Base-by-base conservation (phyloP, 2,797 vertebrate species). In the Mus spretus region DNA sequence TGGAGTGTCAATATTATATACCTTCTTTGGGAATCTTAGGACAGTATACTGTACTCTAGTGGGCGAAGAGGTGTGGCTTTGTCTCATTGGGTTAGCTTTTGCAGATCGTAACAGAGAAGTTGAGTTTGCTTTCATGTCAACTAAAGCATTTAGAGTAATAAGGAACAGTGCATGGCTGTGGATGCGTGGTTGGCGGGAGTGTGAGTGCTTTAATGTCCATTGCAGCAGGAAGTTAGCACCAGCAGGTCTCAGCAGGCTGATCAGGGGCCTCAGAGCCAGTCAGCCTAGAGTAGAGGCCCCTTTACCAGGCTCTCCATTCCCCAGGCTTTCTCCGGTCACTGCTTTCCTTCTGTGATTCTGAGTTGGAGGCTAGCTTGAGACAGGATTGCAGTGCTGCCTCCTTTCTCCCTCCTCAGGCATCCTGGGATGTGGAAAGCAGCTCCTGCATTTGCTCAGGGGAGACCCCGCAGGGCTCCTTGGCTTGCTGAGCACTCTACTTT, bases 91-190 rank as follows among this genome's bases (percentile, higher is more conserved):
- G 1, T 37, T 61, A 31, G 24, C 34, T 55, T 81, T 88, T 75
- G 31, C 2, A 78, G 70, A 55, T 92, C 13, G 15, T 82, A 91
- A 87, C 37, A 12, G 37, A 81, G 37, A 94, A 93, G 80, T 20
- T 37, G 34, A 28, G 61, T 92, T 90, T 95, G 19, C 82, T 74
- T 72, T 74, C 47, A 93, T 70, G 65, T 53, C 34, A 83, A 40
- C 37, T 44, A 59, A 61, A 44, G n/a, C 40, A 57, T 92, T 90
- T 86, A 80, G 80, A 96, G 37, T 37, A n/a, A 14, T 31, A 55
- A 83, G 87, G 28, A 89, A 82, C 67, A 6, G 8, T 63, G 2
- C 22, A 0, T 55, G 50, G 44, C 72, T 55, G 89, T 12, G 24
- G 7, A 8, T 50, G 75, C 63, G 31, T 53, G 53, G 11, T 53